Conservation (phyloP, 2,888 invertebrate genomes). For the Dryadula phaetusa region DNA sequence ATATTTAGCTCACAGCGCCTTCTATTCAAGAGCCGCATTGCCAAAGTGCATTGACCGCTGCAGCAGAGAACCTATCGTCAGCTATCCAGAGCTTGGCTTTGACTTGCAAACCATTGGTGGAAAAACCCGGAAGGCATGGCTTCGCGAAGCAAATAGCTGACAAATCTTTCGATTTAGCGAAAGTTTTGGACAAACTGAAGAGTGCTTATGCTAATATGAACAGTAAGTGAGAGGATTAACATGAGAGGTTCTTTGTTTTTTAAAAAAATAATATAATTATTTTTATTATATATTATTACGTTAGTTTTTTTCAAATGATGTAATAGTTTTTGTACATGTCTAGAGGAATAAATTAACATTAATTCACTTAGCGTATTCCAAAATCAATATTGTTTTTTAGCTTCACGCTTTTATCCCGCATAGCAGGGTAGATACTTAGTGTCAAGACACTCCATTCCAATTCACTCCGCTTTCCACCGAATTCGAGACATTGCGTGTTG, state of each 20-base stretch:
- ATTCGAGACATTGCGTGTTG: too few species aligned
- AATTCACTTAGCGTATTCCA: too few species aligned
- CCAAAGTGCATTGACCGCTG: constrained; percentile 66
- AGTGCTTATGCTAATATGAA: constrained; percentile 51
- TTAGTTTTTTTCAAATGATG: too few species aligned
- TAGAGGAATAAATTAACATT: too few species aligned
- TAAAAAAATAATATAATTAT: too few species aligned
- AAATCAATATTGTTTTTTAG: too few species aligned
- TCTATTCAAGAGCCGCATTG: constrained; percentile 70
- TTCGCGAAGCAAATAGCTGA: constrained; percentile 51
- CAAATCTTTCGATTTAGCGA: constrained; percentile 55
- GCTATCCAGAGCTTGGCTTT: constrained; percentile 55
- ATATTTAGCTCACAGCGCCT: constrained; percentile 58
- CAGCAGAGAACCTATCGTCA: constrained; percentile 57
- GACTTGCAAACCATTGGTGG: constrained; percentile 57
- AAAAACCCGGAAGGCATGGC: constrained; percentile 49
- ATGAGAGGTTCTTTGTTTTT: not conserved
- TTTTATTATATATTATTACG: too few species aligned
- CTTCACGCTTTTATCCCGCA: too few species aligned
- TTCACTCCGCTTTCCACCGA: too few species aligned
- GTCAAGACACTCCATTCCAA: too few species aligned
- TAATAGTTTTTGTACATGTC: too few species aligned
- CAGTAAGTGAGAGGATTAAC: constrained; percentile 33
- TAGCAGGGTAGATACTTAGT: too few species aligned
- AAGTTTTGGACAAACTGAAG: constrained; percentile 62